Evolutionary conservation across 2,888 invertebrate species (phyloP).

Genomic region (Pilophorus perplexus): DNA sequence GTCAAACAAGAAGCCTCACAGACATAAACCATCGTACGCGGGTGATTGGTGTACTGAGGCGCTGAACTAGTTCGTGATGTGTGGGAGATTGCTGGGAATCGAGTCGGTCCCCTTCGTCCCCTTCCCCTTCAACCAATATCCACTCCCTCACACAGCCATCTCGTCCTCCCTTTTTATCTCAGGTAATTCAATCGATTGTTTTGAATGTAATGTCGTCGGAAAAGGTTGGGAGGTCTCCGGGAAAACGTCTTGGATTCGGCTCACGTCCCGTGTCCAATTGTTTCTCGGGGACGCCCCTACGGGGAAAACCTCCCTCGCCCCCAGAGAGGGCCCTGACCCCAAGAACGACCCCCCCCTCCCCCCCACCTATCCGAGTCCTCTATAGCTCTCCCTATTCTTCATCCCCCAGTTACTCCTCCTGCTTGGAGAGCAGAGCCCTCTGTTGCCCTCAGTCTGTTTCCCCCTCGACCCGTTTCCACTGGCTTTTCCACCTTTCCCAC

Average conservation of each 20-base stretch:
- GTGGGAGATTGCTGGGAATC: constrained; percentile 1
- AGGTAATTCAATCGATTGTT: constrained; percentile 30
- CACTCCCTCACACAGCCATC: too few species aligned
- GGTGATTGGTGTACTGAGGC: too few species aligned
- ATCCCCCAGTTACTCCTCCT: not conserved
- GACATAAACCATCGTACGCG: too few species aligned
- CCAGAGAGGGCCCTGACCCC: not conserved
- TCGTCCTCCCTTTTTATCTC: constrained; percentile 17
- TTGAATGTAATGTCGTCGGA: constrained; percentile 23
- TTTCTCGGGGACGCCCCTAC: constrained; percentile 7
- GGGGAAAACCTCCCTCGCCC: constrained; percentile 11
- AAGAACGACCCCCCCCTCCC: not conserved
- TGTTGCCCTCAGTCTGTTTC: too few species aligned
- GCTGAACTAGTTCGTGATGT: constrained; percentile 11
- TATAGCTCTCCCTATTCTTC: not conserved
- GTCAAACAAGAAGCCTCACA: too few species aligned
- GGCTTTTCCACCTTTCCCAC: too few species aligned
- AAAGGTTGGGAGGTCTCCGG: constrained; percentile 16
- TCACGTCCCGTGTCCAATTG: constrained; percentile 27
- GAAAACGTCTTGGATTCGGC: constrained; percentile 8
- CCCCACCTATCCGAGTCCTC: too few species aligned
- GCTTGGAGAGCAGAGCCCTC: not conserved
- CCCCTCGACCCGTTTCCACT: too few species aligned
- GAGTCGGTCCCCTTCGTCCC: not conserved
- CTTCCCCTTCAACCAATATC: too few species aligned